A percentile compares a stretch with the other conserved stretches of the same genome.
These are phyloP conservation scores for Apocheima hispidaria DNA, from an alignment of 2,888 invertebrate genomes.

Conservation along the genomic window DNA sequence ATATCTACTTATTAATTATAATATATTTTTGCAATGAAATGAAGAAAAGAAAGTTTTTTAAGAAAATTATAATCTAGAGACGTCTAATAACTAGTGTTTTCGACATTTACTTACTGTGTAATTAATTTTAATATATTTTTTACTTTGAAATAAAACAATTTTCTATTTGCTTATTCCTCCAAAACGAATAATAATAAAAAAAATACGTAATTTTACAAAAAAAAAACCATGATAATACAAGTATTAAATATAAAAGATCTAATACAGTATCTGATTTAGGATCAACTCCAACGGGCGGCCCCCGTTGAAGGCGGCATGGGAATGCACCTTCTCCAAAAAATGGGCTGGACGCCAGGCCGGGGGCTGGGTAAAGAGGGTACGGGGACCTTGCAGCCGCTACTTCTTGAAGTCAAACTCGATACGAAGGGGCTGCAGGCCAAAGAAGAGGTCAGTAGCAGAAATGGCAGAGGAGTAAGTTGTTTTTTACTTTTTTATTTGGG, in stretches of 20 bases:
- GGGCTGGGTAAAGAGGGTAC: constrained; percentile 98
- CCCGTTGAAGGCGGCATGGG: constrained; percentile 98
- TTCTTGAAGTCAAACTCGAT: constrained; percentile 98
- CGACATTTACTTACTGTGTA: no score
- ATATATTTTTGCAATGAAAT: no score
- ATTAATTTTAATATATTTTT: no score
- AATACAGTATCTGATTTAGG: constrained; percentile 84
- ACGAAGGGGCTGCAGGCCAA: constrained; percentile 94
- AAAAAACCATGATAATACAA: background rate
- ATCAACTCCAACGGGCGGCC: constrained; percentile 95
- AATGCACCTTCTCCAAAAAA: constrained; percentile 98
- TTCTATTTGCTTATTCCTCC: no score
- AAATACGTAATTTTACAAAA: no score
- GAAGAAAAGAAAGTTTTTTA: no score
- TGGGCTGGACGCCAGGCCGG: constrained; percentile 99
- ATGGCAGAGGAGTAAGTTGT: constrained; percentile 67
- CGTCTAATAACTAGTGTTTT: no score
- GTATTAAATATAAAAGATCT: background rate
- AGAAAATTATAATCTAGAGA: no score
- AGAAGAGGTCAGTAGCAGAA: constrained; percentile 87
- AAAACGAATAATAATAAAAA: no score
- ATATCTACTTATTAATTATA: no score
- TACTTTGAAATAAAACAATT: no score
- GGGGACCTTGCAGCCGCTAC: constrained; percentile 95
- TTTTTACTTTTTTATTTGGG: constrained; percentile 20